These are phyloP conservation scores for Amphiura filiformis DNA, from an alignment of 35 echinoderm and acorn worm genomes.

Conservation along the genomic window DNA sequence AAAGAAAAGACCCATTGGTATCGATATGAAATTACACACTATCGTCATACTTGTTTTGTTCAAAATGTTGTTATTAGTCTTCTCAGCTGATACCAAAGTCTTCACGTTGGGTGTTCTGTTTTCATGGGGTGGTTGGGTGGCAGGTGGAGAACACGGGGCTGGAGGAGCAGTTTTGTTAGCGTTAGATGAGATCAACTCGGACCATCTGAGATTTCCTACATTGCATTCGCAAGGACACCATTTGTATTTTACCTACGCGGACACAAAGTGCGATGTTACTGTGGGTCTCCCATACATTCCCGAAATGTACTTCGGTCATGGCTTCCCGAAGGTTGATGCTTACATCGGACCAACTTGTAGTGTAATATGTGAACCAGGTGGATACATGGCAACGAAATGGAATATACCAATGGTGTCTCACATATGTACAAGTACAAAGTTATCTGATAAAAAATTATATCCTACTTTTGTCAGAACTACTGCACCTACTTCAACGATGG, in stretches of 20 bases:
- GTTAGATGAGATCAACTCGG: slow-evolving; percentile 49
- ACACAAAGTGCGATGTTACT: slow-evolving; percentile 50
- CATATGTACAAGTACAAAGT: slow-evolving; percentile 36
- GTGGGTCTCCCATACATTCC: slow-evolving; percentile 21
- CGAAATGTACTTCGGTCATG: slow-evolving; percentile 45
- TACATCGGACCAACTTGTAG: slow-evolving; percentile 69
- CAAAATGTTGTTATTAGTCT: no score
- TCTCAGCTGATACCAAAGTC: no score
- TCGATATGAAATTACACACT: no score
- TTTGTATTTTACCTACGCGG: slow-evolving; percentile 49
- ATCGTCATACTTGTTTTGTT: no score
- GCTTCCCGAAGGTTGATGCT: slow-evolving; percentile 30
- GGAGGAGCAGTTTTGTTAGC: slow-evolving; percentile 39
- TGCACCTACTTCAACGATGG: not conserved
- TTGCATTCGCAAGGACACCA: slow-evolving; percentile 29
- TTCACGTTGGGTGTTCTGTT: slow-evolving; percentile 36
- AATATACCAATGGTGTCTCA: slow-evolving; percentile 64
- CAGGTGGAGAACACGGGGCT: not conserved
- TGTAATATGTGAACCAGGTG: slow-evolving; percentile 69
- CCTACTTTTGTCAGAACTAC: slow-evolving; percentile 43
- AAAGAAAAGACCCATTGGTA: no score
- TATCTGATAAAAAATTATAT: slow-evolving; percentile 61
- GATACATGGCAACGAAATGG: slow-evolving; percentile 60
- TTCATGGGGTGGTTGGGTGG: slow-evolving; percentile 45
- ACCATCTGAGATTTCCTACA: not conserved